These are phyloP conservation scores for Drosophila cognata DNA, from an alignment of 2,888 invertebrate species.

Conservation along the genomic window DNA sequence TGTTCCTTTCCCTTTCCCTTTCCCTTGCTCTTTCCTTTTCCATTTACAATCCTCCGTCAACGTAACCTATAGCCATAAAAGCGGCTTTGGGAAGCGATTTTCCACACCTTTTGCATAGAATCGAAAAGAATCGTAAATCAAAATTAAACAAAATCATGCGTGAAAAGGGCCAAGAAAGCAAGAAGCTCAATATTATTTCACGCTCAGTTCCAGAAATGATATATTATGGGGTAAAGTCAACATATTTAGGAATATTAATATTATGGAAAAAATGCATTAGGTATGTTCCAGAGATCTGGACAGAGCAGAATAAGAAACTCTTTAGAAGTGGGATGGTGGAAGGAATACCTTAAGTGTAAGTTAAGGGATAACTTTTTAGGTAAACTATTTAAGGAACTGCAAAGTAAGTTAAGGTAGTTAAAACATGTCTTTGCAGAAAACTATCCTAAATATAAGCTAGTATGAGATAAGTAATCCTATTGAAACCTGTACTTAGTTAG, in stretches of 20 bases:
- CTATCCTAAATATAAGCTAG: neutral
- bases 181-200: conserved; percentile 19
- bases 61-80: conserved; percentile 28
- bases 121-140: conserved; percentile 44
- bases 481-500: neutral
- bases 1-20: neutral
- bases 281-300: too few species aligned
- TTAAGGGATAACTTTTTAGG: neutral
- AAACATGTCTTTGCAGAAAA: neutral
- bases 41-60: conserved; percentile 1
- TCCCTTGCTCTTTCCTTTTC: neutral
- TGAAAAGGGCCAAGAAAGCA: conserved; percentile 25
- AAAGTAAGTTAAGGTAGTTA: neutral
- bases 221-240: neutral
- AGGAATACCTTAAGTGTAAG: neutral
- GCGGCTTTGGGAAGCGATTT: conserved; percentile 39
- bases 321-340: neutral
- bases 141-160: conserved; percentile 50
- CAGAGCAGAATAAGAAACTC: neutral
- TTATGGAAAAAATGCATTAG: neutral
- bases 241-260: neutral
- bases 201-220: conserved; percentile 12
- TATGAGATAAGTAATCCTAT: neutral
- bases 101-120: conserved; percentile 48
- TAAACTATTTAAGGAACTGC: neutral